Conservation (phyloP, 2,888 invertebrate species). For the Carabus problematicus region DNA sequence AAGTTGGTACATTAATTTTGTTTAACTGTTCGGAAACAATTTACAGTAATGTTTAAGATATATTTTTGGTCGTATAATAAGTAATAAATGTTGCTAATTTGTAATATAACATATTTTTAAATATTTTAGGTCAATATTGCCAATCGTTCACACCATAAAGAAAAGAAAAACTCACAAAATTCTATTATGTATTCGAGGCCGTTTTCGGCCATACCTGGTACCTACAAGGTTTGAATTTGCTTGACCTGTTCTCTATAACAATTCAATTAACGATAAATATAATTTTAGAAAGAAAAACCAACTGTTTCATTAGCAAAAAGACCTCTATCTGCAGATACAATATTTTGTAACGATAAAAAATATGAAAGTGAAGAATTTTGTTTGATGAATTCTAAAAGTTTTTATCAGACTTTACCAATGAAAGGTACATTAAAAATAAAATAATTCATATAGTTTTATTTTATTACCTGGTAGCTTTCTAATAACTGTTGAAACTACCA, state of each 20-base stretch:
- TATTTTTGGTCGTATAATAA: too few relatives aligned
- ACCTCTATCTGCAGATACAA: slow-evolving; percentile 35
- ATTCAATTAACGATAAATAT: slow-evolving; percentile 8
- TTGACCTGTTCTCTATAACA: background rate
- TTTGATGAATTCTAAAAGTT: background rate
- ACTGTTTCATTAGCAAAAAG: slow-evolving; percentile 9
- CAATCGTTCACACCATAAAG: slow-evolving; percentile 14
- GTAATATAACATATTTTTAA: background rate
- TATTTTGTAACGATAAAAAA: slow-evolving; percentile 26
- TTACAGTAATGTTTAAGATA: too few relatives aligned
- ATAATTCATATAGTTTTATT: too few relatives aligned
- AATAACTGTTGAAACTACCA: too few relatives aligned
- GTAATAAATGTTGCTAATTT: background rate
- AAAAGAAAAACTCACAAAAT: slow-evolving; percentile 19
- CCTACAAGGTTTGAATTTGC: slow-evolving; percentile 5
- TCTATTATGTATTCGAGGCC: slow-evolving; percentile 33
- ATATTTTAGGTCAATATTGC: slow-evolving; percentile 28
- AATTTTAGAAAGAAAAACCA: slow-evolving; percentile 31
- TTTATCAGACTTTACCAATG: slow-evolving; percentile 1
- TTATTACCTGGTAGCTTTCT: too few relatives aligned
- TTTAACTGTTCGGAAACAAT: background rate
- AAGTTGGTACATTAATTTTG: background rate
- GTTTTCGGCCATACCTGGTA: slow-evolving; percentile 12
- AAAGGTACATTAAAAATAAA: slow-evolving; percentile 2
- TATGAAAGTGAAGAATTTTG: background rate